phyloP scores from a whole-genome alignment of 2,888 invertebrate species.

The Dasysyrphus tricinctus region DNA sequence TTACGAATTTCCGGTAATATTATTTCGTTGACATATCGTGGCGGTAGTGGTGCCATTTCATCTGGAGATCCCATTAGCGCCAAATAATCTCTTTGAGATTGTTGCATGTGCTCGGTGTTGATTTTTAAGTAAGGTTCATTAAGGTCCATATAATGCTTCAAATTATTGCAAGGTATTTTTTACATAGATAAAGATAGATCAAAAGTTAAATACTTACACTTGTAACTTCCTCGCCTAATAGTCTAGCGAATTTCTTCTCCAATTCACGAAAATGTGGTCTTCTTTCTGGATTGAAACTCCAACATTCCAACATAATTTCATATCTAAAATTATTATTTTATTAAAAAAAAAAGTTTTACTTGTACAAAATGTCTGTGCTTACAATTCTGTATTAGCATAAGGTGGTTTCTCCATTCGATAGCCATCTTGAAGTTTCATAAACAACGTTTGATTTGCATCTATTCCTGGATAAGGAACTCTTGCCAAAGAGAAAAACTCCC shows the following conservation, averaged over 20 bases:
- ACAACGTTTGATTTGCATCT: slow-evolving; percentile 88
- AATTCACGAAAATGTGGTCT: slow-evolving; percentile 92
- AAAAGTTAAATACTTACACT: slow-evolving; percentile 85
- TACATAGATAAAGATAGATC: not conserved
- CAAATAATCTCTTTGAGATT: slow-evolving; percentile 88
- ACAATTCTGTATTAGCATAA: slow-evolving; percentile 91
- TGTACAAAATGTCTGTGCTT: not conserved
- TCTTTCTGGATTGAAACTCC: slow-evolving; percentile 90
- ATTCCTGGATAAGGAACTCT: slow-evolving; percentile 94
- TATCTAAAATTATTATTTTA: slow-evolving; percentile 83
- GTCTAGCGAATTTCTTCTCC: slow-evolving; percentile 89
- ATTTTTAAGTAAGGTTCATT: slow-evolving; percentile 91
- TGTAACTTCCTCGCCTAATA: slow-evolving; percentile 91
- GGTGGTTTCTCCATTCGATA: slow-evolving; percentile 95
- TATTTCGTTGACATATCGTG: slow-evolving; percentile 82
- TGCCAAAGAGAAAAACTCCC: slow-evolving; percentile 95
- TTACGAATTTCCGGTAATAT: slow-evolving; percentile 82
- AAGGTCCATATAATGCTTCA: slow-evolving; percentile 93
- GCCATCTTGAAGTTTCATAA: slow-evolving; percentile 90
- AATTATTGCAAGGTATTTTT: slow-evolving; percentile 38
- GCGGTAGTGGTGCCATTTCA: slow-evolving; percentile 81
- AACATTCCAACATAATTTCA: slow-evolving; percentile 93
- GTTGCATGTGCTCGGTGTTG: slow-evolving; percentile 86
- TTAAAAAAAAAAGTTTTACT: not conserved
- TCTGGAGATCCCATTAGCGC: slow-evolving; percentile 91